Conservation (phyloP, 1,140 invertebrate species). For the Saccostrea cuccullata region DNA sequence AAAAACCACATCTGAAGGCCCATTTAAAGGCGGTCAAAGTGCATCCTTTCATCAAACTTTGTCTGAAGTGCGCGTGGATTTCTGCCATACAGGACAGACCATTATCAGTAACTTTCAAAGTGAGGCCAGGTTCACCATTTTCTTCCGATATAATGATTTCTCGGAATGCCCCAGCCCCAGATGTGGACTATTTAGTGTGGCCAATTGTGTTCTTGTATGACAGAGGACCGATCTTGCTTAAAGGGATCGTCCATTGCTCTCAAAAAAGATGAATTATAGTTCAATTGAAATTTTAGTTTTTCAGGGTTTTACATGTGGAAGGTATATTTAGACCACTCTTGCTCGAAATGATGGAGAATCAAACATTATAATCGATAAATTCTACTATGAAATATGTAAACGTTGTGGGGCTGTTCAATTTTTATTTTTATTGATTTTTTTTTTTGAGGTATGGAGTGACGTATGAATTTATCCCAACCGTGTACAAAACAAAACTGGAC, state of each 20-base stretch:
- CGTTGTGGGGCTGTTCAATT: too few species aligned
- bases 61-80: conserved; percentile 24
- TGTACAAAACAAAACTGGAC: too few species aligned
- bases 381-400: too few species aligned
- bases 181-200: conserved; percentile 36
- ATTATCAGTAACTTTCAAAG: not conserved
- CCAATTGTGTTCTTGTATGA: conserved; percentile 32
- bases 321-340: too few species aligned
- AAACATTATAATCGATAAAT: too few species aligned
- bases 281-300: not conserved
- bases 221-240: not conserved
- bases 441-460: too few species aligned
- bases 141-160: conserved; percentile 19
- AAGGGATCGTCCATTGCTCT: not conserved
- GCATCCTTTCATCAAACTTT: conserved; percentile 5
- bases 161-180: not conserved
- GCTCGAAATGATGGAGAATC: too few species aligned
- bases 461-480: too few species aligned
- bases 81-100: conserved; percentile 1
- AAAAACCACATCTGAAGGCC: not conserved
- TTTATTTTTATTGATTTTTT: too few species aligned
- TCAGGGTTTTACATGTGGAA: not conserved
- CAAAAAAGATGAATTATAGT: not conserved
- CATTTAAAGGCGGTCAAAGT: not conserved
- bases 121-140: conserved; percentile 2